phyloP scores from a whole-genome alignment of 2,888 invertebrate genomes.

The Orchesellides sinensis region DNA sequence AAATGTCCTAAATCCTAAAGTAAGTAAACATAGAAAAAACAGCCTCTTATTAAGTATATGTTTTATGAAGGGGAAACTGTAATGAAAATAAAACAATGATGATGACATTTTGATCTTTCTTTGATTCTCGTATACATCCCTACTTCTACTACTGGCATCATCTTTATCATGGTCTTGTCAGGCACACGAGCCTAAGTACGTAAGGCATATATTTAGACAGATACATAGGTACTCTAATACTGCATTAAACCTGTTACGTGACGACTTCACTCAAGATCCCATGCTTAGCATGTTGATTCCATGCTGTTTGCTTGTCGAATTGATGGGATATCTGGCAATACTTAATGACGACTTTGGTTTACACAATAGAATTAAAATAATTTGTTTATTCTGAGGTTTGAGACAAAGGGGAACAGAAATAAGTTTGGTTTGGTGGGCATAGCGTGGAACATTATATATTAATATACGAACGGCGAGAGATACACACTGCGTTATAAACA shows the following conservation, averaged over 20 bases:
- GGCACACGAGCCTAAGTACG: no score
- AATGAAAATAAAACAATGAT: conserved; percentile 27
- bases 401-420: no score
- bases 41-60: not conserved
- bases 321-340: conserved; percentile 19
- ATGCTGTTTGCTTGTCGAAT: conserved; percentile 5
- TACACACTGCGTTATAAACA: no score
- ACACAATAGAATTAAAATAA: conserved; percentile 14
- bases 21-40: conserved; percentile 12
- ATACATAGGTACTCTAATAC: no score
- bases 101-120: conserved; percentile 31
- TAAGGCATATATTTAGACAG: no score
- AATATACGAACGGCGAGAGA: no score
- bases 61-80: not conserved
- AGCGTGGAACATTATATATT: no score
- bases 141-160: conserved; percentile 33
- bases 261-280: not conserved
- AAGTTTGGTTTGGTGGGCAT: no score
- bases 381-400: conserved; percentile 1
- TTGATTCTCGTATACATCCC: conserved; percentile 31
- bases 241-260: no score
- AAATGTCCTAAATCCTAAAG: no score
- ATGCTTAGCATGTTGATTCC: not conserved
- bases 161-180: no score
- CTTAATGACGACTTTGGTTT: conserved; percentile 18